Conservation (phyloP, 2,888 invertebrate genomes). For the Rutpela maculata region DNA sequence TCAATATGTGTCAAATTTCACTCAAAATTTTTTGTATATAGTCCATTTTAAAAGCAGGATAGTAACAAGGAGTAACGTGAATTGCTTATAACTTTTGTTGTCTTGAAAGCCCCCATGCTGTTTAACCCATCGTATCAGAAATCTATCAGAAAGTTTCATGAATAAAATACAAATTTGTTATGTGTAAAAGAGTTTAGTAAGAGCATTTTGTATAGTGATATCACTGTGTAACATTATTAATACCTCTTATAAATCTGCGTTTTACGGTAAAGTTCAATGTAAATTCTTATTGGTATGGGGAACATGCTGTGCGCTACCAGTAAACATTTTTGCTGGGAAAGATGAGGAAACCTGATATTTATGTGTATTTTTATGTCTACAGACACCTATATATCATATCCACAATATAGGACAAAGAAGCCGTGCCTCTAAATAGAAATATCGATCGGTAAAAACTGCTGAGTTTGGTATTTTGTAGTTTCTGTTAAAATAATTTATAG, state of each 20-base stretch:
- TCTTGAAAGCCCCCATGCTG: slow-evolving; percentile 63
- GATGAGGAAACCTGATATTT: slow-evolving; percentile 60
- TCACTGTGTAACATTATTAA: slow-evolving; percentile 65
- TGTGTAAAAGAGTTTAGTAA: slow-evolving; percentile 65
- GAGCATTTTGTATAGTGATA: slow-evolving; percentile 60
- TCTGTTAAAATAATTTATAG: slow-evolving; percentile 28
- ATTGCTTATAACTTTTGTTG: slow-evolving; percentile 64
- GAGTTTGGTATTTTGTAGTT: slow-evolving; percentile 23
- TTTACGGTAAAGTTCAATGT: slow-evolving; percentile 62
- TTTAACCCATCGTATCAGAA: slow-evolving; percentile 66
- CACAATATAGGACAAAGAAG: slow-evolving; percentile 44
- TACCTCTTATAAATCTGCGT: slow-evolving; percentile 64
- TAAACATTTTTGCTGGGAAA: slow-evolving; percentile 60
- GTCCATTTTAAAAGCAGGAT: slow-evolving; percentile 43
- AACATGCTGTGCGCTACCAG: slow-evolving; percentile 63
- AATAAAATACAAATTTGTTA: slow-evolving; percentile 71
- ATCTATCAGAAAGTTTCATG: slow-evolving; percentile 67
- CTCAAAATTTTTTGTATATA: neutral
- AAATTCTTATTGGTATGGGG: slow-evolving; percentile 59
- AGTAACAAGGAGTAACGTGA: slow-evolving; percentile 60
- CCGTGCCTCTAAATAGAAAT: slow-evolving; percentile 29
- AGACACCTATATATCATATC: slow-evolving; percentile 54
- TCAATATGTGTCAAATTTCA: too few relatives aligned
- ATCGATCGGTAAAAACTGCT: slow-evolving; percentile 20
- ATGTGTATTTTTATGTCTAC: slow-evolving; percentile 54